These are phyloP conservation scores for Enteromius unitaeniatus DNA, from an alignment of 2,797 vertebrate species.

Conservation along the genomic window DNA sequence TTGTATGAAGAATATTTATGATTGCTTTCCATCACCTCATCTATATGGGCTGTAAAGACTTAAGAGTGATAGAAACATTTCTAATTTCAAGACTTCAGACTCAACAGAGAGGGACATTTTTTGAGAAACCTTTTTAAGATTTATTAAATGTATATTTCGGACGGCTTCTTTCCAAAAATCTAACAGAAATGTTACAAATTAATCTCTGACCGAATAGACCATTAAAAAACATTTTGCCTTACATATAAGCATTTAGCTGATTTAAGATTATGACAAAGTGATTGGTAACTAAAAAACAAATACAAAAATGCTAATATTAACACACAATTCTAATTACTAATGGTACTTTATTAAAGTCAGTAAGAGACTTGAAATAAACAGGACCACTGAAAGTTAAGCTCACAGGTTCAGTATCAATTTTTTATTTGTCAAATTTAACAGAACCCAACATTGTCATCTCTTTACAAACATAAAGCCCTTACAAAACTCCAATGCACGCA, in stretches of 20 bases:
- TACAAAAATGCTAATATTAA: too few species aligned
- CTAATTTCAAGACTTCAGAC: too few species aligned
- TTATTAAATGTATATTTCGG: neutral
- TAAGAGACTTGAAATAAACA: neutral
- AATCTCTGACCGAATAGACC: too few species aligned
- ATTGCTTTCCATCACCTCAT: neutral
- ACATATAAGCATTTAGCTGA: too few species aligned
- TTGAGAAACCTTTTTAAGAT: neutral
- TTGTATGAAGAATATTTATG: neutral
- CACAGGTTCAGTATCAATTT: slow-evolving; percentile 48
- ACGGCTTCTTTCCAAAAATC: neutral
- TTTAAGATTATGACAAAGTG: too few species aligned
- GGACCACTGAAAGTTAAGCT: neutral
- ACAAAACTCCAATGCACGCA: slow-evolving; percentile 53
- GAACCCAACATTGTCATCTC: slow-evolving; percentile 46
- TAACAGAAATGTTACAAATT: neutral
- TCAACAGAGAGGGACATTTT: too few species aligned
- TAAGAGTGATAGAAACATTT: too few species aligned
- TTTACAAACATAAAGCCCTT: slow-evolving; percentile 58
- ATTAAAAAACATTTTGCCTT: neutral
- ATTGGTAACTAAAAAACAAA: too few species aligned
- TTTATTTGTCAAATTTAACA: slow-evolving; percentile 54
- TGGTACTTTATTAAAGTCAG: neutral
- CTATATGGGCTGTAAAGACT: too few species aligned
- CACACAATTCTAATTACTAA: neutral